phyloP scores from a whole-genome alignment of 2,888 invertebrate genomes.

The Trichopria drosophilae region DNA sequence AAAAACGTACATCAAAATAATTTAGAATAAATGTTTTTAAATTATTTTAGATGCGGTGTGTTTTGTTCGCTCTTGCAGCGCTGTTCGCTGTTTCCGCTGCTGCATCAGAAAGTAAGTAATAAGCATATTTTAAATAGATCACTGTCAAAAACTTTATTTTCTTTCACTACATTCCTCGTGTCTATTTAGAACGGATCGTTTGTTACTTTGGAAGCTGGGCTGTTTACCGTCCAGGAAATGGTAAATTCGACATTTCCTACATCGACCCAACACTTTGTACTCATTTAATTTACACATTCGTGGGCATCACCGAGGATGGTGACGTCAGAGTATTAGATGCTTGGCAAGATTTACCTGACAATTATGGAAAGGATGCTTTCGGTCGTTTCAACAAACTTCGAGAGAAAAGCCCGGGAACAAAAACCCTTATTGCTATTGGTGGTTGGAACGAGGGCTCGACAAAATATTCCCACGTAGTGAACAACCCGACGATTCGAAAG shows the following conservation, averaged over 20 bases:
- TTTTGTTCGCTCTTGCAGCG: too few species aligned
- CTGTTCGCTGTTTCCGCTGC: too few species aligned
- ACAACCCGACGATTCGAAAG: constrained; percentile 54
- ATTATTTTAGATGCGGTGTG: too few species aligned
- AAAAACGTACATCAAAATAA: too few species aligned
- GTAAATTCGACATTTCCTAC: constrained; percentile 68
- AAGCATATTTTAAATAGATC: too few species aligned
- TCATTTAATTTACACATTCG: constrained; percentile 75
- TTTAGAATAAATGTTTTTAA: too few species aligned
- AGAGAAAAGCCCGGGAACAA: constrained; percentile 60
- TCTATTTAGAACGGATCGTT: constrained; percentile 69
- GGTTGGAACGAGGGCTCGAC: constrained; percentile 71
- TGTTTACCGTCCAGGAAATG: constrained; percentile 67
- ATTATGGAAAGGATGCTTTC: constrained; percentile 59
- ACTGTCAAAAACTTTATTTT: too few species aligned
- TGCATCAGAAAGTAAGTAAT: too few species aligned
- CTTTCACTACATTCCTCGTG: too few species aligned
- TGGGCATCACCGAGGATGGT: constrained; percentile 64
- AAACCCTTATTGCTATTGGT: constrained; percentile 69
- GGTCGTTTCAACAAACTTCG: constrained; percentile 63
- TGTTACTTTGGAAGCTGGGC: constrained; percentile 83
- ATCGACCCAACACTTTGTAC: constrained; percentile 74
- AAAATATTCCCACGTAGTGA: constrained; percentile 66
- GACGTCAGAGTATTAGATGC: constrained; percentile 64
- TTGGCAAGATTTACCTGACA: constrained; percentile 66